A percentile compares a stretch with the other conserved stretches of the same genome.
phyloP scores from a whole-genome alignment of 1,140 invertebrate genomes.

The Macrobrachium rosenbergii region DNA sequence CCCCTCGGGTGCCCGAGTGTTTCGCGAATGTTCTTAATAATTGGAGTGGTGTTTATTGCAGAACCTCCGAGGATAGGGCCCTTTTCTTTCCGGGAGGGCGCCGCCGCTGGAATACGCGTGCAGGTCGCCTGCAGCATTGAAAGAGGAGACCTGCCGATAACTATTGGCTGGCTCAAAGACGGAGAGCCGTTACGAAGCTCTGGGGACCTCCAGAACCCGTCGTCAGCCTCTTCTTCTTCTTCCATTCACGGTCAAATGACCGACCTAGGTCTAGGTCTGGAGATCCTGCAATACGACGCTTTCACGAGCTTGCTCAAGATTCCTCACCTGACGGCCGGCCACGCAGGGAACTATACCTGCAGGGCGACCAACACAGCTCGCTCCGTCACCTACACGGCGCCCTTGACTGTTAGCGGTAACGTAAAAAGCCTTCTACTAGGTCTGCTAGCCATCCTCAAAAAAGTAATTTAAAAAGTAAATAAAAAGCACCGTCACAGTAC shows the following conservation, averaged over 20 bases:
- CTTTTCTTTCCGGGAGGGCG: slow-evolving; percentile 70
- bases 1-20: slow-evolving; percentile 16
- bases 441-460: too few species aligned
- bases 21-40: not conserved
- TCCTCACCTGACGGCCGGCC: slow-evolving; percentile 76
- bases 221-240: not conserved
- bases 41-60: slow-evolving; percentile 59
- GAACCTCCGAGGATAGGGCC: slow-evolving; percentile 73
- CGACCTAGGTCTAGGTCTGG: slow-evolving; percentile 68
- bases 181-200: slow-evolving; percentile 67
- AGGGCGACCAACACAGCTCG: slow-evolving; percentile 73
- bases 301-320: slow-evolving; percentile 78
- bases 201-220: not conserved
- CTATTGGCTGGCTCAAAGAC: slow-evolving; percentile 84
- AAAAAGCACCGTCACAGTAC: slow-evolving; percentile 7
- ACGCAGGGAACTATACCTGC: slow-evolving; percentile 76
- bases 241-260: not conserved
- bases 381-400: slow-evolving; percentile 71
- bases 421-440: not conserved
- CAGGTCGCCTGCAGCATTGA: slow-evolving; percentile 77
- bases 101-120: slow-evolving; percentile 67
- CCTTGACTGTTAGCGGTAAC: slow-evolving; percentile 73
- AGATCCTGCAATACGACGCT: slow-evolving; percentile 77
- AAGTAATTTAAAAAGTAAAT: too few species aligned
- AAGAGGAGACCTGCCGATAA: slow-evolving; percentile 82